phyloP scores from a whole-genome alignment of 2,113 vertebrate species.

The Phalacrocorax aristotelis region DNA sequence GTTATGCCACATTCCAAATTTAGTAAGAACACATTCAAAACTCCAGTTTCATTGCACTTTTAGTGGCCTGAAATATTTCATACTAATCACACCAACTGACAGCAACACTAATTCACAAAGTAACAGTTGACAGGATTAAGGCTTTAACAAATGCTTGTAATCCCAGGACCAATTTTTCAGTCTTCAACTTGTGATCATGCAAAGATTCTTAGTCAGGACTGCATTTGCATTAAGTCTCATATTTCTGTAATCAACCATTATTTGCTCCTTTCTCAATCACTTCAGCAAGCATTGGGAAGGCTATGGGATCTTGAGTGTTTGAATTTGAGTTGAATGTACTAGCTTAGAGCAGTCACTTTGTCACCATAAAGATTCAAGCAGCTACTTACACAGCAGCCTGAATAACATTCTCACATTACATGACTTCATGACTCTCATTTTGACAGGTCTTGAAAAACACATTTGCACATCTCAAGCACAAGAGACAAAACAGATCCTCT shows the following conservation, averaged over 20 bases:
- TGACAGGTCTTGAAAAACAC: conserved; percentile 33
- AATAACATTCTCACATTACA: background rate
- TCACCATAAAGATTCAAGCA: background rate
- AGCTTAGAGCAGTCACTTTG: background rate
- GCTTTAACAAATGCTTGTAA: conserved; percentile 5
- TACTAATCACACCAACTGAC: conserved; percentile 19
- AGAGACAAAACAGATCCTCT: conserved; percentile 23
- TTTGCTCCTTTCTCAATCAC: background rate
- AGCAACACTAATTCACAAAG: conserved; percentile 24
- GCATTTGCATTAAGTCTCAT: background rate
- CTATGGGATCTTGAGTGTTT: background rate
- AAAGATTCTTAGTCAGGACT: background rate
- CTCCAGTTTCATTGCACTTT: background rate
- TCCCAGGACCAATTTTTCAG: background rate
- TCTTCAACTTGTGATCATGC: background rate
- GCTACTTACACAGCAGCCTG: background rate
- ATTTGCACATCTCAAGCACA: conserved; percentile 19
- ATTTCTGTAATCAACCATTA: background rate
- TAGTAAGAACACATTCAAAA: background rate
- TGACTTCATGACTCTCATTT: background rate
- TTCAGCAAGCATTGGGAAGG: background rate
- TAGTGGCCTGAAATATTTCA: background rate
- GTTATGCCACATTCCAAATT: background rate
- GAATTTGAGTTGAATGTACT: background rate
- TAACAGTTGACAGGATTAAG: conserved; percentile 23